These are phyloP conservation scores for Liparis tanakae DNA, from an alignment of 2,797 vertebrate species.

Conservation along the genomic window DNA sequence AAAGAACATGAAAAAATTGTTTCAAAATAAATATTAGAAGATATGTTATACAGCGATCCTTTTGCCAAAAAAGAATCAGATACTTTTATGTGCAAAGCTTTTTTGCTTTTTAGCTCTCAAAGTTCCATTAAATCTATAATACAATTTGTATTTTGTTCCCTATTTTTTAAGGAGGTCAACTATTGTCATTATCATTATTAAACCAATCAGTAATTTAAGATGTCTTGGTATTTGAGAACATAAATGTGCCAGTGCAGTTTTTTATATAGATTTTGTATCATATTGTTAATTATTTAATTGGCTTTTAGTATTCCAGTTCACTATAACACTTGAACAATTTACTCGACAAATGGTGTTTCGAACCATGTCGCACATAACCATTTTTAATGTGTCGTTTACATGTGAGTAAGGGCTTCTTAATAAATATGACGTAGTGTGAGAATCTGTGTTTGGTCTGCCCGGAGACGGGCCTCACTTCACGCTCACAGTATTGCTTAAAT, in stretches of 20 bases:
- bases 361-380: background rate
- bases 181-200: background rate
- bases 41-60: background rate
- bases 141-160: background rate
- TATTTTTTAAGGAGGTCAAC: background rate
- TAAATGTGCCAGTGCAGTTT: background rate
- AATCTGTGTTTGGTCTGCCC: background rate
- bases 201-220: background rate
- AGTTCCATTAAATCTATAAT: background rate
- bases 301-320: background rate
- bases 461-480: conserved; percentile 1
- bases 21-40: background rate
- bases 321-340: background rate
- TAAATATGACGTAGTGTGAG: background rate
- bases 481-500: conserved; percentile 19
- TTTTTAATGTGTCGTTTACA: background rate
- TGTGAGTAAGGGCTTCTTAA: background rate
- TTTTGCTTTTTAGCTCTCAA: background rate
- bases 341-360: background rate
- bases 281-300: background rate
- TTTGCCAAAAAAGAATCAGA: background rate
- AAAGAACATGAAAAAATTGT: background rate
- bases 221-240: background rate
- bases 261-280: background rate
- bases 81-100: background rate